Evolutionary conservation across 2,113 vertebrate genomes (phyloP).

Genomic region (Prionailurus bengalensis): DNA sequence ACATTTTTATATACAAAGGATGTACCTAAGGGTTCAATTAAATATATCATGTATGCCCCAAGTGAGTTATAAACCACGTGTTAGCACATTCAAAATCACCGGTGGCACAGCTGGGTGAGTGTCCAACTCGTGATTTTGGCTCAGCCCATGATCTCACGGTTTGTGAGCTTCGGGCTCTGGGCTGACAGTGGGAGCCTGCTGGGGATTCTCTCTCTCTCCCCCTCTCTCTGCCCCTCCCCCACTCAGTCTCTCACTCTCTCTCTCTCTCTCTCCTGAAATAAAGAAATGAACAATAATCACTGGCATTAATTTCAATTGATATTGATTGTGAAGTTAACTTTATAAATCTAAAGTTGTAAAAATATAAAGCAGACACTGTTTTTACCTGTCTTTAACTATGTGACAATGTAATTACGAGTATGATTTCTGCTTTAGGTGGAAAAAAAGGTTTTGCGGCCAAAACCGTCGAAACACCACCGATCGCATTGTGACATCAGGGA

Average conservation of each 20-base stretch:
- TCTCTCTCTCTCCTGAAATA: no score
- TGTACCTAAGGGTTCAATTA: not conserved
- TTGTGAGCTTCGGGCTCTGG: no score
- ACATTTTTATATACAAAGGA: not conserved
- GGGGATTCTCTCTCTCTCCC: no score
- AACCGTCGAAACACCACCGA: not conserved
- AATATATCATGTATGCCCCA: not conserved
- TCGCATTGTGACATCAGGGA: not conserved
- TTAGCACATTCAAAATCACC: not conserved
- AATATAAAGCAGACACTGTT: not conserved
- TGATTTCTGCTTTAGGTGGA: not conserved
- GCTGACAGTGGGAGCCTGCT: no score
- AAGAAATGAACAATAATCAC: not conserved
- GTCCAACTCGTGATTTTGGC: no score
- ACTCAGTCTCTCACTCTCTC: no score
- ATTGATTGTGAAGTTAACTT: not conserved
- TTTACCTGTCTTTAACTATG: not conserved
- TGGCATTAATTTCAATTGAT: not conserved
- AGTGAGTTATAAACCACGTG: conserved; percentile 11
- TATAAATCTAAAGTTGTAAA: not conserved
- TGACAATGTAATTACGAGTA: not conserved
- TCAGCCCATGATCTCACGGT: no score
- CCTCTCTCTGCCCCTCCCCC: no score
- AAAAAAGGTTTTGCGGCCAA: not conserved
- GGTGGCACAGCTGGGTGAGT: no score